Percentiles rank a stretch among this genome's conserved stretches.
Evolutionary conservation across 2,113 vertebrate species (phyloP).

Genomic region (Poicephalus gulielmi): DNA sequence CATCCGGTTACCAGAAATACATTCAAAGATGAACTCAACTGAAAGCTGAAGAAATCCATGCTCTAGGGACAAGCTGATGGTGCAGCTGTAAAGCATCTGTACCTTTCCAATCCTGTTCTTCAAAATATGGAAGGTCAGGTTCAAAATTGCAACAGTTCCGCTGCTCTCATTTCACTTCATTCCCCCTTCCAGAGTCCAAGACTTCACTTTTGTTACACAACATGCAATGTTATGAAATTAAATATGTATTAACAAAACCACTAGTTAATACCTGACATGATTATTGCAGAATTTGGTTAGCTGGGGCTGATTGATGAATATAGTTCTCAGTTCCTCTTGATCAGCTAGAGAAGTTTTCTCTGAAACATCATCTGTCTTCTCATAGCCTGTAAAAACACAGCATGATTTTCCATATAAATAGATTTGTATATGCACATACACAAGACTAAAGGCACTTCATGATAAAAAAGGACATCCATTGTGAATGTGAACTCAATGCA

Average conservation of each 20-base stretch:
- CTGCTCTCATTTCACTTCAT: neutral
- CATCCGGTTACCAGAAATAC: neutral
- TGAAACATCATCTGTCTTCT: slow-evolving; percentile 92
- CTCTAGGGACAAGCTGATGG: neutral
- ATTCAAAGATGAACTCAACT: neutral
- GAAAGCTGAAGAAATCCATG: neutral
- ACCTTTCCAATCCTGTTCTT: neutral
- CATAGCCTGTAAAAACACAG: slow-evolving; percentile 85
- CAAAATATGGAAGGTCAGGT: neutral
- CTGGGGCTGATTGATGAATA: slow-evolving; percentile 95
- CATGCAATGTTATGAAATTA: neutral
- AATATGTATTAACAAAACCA: neutral
- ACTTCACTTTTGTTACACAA: neutral
- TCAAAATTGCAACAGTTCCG: neutral
- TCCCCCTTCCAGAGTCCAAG: neutral
- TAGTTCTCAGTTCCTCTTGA: slow-evolving; percentile 90
- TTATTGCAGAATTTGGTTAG: slow-evolving; percentile 96
- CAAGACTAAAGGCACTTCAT: neutral
- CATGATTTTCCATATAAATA: neutral
- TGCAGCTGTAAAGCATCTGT: neutral
- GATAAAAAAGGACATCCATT: neutral
- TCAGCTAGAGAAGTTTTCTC: slow-evolving; percentile 96
- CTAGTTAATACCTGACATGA: slow-evolving; percentile 86
- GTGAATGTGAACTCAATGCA: neutral
- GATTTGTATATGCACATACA: neutral